Conservation (phyloP, 2,113 vertebrate genomes). For the Cacatua alba region DNA sequence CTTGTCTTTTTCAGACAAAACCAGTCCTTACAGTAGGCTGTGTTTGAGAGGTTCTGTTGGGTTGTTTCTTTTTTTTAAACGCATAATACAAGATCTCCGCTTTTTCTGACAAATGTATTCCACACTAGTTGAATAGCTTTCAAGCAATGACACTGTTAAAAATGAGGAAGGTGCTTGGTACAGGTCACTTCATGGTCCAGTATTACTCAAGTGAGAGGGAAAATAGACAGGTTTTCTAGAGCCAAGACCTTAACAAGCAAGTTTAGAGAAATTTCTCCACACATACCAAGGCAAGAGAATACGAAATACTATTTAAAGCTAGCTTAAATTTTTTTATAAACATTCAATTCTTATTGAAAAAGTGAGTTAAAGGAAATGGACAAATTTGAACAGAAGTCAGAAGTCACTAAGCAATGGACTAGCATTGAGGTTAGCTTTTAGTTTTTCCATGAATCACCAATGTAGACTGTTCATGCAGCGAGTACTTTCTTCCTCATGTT, state of each 20-base stretch:
- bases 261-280: background rate
- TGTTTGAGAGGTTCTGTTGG: background rate
- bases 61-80: background rate
- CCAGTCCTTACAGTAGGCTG: background rate
- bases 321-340: background rate
- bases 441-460: background rate
- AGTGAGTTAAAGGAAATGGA: background rate
- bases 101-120: background rate
- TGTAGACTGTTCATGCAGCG: accelerated
- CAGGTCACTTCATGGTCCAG: accelerated
- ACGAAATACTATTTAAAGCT: background rate
- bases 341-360: background rate
- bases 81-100: background rate
- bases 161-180: background rate
- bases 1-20: background rate
- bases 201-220: background rate
- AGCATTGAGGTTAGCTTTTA: background rate
- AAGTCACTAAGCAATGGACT: background rate
- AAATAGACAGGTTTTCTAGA: background rate
- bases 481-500: background rate
- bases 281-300: background rate
- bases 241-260: background rate
- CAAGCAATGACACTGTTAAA: background rate
- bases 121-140: background rate
- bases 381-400: background rate